Base-by-base conservation (phyloP, 2,113 vertebrate genomes). In the Psettodes erumei region DNA sequence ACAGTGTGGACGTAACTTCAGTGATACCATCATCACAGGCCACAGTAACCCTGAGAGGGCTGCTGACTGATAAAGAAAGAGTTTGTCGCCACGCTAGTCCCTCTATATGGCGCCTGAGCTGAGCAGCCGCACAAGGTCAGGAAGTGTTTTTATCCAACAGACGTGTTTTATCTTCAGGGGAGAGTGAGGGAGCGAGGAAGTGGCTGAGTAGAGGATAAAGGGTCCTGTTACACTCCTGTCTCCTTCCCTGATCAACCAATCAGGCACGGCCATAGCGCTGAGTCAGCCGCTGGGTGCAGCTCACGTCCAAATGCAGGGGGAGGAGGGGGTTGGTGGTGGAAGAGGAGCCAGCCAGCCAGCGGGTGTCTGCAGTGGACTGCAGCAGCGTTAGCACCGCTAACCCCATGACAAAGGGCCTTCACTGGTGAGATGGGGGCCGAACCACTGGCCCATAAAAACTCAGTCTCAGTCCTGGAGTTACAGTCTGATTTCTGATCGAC, bases 221-320 rank as follows among this genome's bases (percentile, higher is more conserved):
- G 51, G 45, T 86, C 75, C 70, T 59, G 85, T 88, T 91, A 90
- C 71, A 67, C 83, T 75, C 74, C 75, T 18, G 63, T 79, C 80
- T 83, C 76, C 71, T 77, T 2, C 76, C 79, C 81, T 78, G 82
- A 93, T 95, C 91, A 93, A 91, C 94, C 95, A 95, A 96, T 96
- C 93, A 94, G 94, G 93, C 66, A 71, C 35, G 58, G 85, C 89
- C 86, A 91, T 88, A 91, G 90, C 95, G 95, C 96, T 96, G 96
- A 96, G 92, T 96, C 96, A 96, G 95, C 95, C 83, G 73, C 72
- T 81, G 66, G 88, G 84, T 63, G 77, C 79, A 89, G 91, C 94
- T 94, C 95, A 94, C 93, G 93, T 95, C 93, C 82, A 83, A 91
- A 93, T 95, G 96, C 95, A 93, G 96, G 93, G 92, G 91, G 92